Evolutionary conservation across 2,113 vertebrate species (phyloP).

Genomic region (Romanogobio albipinnatus): DNA sequence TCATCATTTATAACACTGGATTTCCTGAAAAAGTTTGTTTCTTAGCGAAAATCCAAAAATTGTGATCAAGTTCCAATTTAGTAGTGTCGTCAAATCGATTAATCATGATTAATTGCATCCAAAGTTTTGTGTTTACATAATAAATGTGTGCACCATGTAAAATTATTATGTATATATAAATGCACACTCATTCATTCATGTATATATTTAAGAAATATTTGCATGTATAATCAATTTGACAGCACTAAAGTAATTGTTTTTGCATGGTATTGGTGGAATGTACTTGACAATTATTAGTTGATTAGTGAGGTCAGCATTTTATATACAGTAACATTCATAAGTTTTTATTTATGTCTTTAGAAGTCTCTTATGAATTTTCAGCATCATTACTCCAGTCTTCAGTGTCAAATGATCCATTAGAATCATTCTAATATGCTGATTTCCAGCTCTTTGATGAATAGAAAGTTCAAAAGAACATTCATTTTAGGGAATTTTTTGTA

Average conservation of each 20-base stretch:
- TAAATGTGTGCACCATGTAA: too few relatives aligned
- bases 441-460: background rate
- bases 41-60: background rate
- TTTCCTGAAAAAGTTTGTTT: background rate
- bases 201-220: too few relatives aligned
- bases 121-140: too few relatives aligned
- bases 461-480: background rate
- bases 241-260: background rate
- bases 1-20: background rate
- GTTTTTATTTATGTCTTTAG: background rate
- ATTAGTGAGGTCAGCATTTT: background rate
- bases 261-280: background rate
- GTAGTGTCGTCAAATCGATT: too few relatives aligned
- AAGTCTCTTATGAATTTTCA: background rate
- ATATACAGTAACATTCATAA: background rate
- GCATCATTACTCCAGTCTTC: background rate
- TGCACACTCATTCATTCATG: too few relatives aligned
- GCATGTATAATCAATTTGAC: too few relatives aligned
- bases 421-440: background rate
- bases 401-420: background rate
- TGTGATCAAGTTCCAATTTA: background rate
- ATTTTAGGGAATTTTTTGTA: background rate
- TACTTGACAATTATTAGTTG: background rate
- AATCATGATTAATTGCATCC: too few relatives aligned
- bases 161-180: too few relatives aligned